Evolutionary conservation across 2,797 vertebrate genomes (phyloP).

Genomic region (Halcyon chelicuti): DNA sequence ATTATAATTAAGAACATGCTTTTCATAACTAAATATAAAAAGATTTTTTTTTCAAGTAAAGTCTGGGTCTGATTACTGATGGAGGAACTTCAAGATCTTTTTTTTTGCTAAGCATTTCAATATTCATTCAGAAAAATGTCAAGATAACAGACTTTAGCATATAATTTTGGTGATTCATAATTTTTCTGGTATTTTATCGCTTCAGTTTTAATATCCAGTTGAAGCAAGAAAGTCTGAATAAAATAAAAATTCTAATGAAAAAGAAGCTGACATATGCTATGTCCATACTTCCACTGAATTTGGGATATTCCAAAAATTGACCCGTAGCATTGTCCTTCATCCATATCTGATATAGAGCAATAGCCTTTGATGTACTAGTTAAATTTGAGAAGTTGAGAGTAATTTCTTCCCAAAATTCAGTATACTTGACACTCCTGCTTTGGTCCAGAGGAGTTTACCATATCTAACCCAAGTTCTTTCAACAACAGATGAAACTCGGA

Average conservation of each 20-base stretch:
- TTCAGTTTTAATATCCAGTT: slow-evolving; percentile 38
- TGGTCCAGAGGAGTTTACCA: background rate
- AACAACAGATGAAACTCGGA: background rate
- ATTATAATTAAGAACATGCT: slow-evolving; percentile 26
- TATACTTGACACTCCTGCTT: background rate
- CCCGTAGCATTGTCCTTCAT: background rate
- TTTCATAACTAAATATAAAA: slow-evolving; percentile 26
- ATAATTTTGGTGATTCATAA: slow-evolving; percentile 42
- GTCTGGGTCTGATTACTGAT: slow-evolving; percentile 46
- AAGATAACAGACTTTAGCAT: slow-evolving; percentile 14
- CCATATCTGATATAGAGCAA: background rate
- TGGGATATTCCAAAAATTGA: background rate
- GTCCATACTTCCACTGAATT: background rate
- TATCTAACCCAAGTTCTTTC: background rate
- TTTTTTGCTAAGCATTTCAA: slow-evolving; percentile 46
- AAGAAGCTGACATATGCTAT: background rate
- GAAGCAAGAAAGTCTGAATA: slow-evolving; percentile 7
- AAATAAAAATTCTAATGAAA: slow-evolving; percentile 27
- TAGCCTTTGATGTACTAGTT: background rate
- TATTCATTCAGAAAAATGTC: slow-evolving; percentile 68
- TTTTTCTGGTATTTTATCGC: slow-evolving; percentile 20
- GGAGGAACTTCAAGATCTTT: slow-evolving; percentile 23
- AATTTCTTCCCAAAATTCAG: background rate
- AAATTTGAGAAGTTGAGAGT: background rate
- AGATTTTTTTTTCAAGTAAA: slow-evolving; percentile 2